phyloP scores from a whole-genome alignment of 2,888 invertebrate genomes.

The Agriotes lineatus region DNA sequence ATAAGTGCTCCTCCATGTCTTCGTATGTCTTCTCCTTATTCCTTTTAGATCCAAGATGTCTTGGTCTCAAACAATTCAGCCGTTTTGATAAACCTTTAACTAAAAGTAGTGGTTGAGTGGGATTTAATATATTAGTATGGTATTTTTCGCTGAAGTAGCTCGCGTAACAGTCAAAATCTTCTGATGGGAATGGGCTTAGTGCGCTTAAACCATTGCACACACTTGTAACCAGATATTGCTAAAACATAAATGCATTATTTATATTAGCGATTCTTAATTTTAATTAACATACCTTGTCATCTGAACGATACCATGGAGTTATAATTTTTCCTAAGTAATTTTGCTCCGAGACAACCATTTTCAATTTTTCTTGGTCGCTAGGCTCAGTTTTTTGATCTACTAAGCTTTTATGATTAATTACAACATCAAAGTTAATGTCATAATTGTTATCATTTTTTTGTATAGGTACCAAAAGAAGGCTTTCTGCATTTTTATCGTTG shows the following conservation, averaged over 20 bases:
- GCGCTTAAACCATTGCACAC: constrained; percentile 78
- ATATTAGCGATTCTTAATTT: not conserved
- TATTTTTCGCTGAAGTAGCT: constrained; percentile 86
- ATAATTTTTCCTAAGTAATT: constrained; percentile 82
- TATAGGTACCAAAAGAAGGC: constrained; percentile 55
- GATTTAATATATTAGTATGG: constrained; percentile 72
- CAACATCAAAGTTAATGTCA: constrained; percentile 74
- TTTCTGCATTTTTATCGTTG: constrained; percentile 68
- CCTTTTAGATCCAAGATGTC: constrained; percentile 61
- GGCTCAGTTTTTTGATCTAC: constrained; percentile 65
- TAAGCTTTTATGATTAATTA: constrained; percentile 65
- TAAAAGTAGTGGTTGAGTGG: constrained; percentile 82
- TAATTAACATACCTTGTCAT: constrained; percentile 63
- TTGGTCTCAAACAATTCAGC: constrained; percentile 73
- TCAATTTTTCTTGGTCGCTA: constrained; percentile 67
- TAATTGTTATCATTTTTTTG: constrained; percentile 51
- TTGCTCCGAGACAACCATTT: constrained; percentile 69
- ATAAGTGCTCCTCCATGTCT: constrained; percentile 76
- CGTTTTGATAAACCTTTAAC: constrained; percentile 77
- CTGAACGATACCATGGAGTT: constrained; percentile 84
- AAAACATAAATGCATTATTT: constrained; percentile 21
- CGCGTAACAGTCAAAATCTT: constrained; percentile 73
- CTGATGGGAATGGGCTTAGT: constrained; percentile 74
- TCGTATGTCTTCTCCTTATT: constrained; percentile 67
- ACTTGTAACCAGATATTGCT: constrained; percentile 77